These are phyloP conservation scores for Itoplectis maculator DNA, from an alignment of 2,888 invertebrate species.

Conservation along the genomic window DNA sequence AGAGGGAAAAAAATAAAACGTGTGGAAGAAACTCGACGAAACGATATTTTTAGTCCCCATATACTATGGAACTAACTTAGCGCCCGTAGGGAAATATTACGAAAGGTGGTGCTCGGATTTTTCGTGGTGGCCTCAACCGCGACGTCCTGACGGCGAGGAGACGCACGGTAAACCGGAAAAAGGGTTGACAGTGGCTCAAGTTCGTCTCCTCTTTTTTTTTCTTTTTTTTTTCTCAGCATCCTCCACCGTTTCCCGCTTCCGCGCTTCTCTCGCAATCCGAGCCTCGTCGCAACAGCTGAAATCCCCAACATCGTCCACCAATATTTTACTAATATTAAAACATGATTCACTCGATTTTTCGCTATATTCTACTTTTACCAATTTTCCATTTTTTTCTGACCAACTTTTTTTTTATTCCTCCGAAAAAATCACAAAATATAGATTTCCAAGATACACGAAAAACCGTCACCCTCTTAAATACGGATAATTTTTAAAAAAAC, in stretches of 20 bases:
- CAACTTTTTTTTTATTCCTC: background rate
- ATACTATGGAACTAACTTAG: too few relatives aligned
- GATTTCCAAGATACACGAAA: background rate
- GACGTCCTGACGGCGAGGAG: conserved; percentile 44
- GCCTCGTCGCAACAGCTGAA: conserved; percentile 4
- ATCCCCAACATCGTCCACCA: background rate
- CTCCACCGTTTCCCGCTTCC: conserved; percentile 56
- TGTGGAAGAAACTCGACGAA: conserved; percentile 61
- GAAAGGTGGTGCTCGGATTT: conserved; percentile 56
- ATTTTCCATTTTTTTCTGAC: background rate
- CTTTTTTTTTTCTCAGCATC: conserved; percentile 68
- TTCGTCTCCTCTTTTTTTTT: conserved; percentile 5
- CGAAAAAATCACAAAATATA: background rate
- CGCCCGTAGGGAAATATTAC: conserved; percentile 17
- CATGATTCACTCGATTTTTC: background rate
- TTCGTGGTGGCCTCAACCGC: conserved; percentile 40
- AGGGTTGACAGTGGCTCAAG: conserved; percentile 56
- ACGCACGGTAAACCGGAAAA: conserved; percentile 46
- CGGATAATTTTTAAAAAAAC: too few relatives aligned
- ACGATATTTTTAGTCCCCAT: conserved; percentile 64
- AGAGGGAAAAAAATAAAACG: conserved; percentile 44
- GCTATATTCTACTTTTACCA: background rate
- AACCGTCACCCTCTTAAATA: background rate
- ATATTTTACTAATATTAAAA: too few relatives aligned
- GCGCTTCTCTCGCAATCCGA: conserved; percentile 35